Percentiles rank a stretch among this genome's conserved stretches.
phyloP scores from a whole-genome alignment of 2,797 vertebrate genomes.

The Uromys caudimaculatus region DNA sequence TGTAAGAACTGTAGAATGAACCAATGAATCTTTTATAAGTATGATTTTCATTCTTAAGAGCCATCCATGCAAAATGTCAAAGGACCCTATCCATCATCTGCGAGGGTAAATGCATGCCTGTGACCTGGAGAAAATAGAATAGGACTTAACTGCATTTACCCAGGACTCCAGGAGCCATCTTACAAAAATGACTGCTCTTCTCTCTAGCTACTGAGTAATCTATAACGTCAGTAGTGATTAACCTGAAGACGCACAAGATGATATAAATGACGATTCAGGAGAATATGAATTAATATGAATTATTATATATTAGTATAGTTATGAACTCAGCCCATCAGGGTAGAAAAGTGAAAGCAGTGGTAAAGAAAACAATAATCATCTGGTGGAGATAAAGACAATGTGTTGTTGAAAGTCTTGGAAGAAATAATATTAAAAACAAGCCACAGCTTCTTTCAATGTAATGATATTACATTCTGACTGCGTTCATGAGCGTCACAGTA shows the following conservation, averaged over 20 bases:
- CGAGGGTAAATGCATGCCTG: background rate
- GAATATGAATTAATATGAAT: conserved; percentile 62
- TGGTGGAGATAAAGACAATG: background rate
- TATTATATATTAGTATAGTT: conserved; percentile 48
- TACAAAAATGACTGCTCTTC: background rate
- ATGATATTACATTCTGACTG: background rate
- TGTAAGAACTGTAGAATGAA: conserved; percentile 46
- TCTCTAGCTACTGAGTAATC: background rate
- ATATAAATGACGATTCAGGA: background rate
- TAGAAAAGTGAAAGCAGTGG: background rate
- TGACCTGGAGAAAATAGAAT: conserved; percentile 28
- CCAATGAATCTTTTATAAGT: conserved; percentile 76
- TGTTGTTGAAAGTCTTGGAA: background rate
- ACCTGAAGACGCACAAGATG: conserved; percentile 33
- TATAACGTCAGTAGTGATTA: background rate
- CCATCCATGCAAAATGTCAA: conserved; percentile 72
- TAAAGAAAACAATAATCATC: background rate
- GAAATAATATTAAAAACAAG: background rate
- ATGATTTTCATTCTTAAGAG: conserved; percentile 71
- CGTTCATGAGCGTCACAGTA: background rate
- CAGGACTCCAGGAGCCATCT: conserved; percentile 33
- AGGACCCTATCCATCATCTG: conserved; percentile 27
- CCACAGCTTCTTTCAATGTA: background rate
- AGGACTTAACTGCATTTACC: conserved; percentile 11
- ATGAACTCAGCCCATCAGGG: conserved; percentile 23